Percentiles rank a stretch among this genome's conserved stretches.
phyloP scores from a whole-genome alignment of 2,888 invertebrate genomes.

The Drosophila robusta region DNA sequence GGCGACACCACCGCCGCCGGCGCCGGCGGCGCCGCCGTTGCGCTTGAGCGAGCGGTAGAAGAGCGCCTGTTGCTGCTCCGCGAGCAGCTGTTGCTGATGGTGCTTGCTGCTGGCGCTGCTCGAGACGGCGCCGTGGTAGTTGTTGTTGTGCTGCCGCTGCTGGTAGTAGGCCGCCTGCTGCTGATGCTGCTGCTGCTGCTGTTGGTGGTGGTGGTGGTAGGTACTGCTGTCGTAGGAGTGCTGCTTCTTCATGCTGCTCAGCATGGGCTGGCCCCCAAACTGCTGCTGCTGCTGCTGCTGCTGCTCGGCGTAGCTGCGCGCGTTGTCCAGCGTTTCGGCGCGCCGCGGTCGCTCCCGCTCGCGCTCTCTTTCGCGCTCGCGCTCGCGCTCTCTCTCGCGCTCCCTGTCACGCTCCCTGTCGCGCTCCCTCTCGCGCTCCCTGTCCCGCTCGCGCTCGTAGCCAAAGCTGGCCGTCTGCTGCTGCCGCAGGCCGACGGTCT shows the following conservation, averaged over 20 bases:
- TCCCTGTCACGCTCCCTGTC: slow-evolving; percentile 37
- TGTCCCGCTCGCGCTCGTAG: slow-evolving; percentile 78
- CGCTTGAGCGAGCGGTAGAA: slow-evolving; percentile 86
- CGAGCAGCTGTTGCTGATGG: slow-evolving; percentile 58
- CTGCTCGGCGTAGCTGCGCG: slow-evolving; percentile 80
- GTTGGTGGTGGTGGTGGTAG: slow-evolving; percentile 73
- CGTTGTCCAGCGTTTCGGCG: slow-evolving; percentile 82
- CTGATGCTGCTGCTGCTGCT: slow-evolving; percentile 54
- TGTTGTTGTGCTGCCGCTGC: slow-evolving; percentile 74
- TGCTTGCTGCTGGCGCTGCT: slow-evolving; percentile 51
- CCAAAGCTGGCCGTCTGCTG: slow-evolving; percentile 77
- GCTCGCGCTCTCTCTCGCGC: slow-evolving; percentile 41
- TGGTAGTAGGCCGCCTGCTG: slow-evolving; percentile 62
- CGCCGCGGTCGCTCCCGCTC: slow-evolving; percentile 80
- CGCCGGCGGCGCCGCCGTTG: slow-evolving; percentile 36
- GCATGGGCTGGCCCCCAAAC: slow-evolving; percentile 51
- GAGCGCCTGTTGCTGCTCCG: slow-evolving; percentile 74
- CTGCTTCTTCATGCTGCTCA: slow-evolving; percentile 77
- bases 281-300: slow-evolving; percentile 48
- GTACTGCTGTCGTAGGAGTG: slow-evolving; percentile 81
- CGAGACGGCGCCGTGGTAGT: slow-evolving; percentile 52
- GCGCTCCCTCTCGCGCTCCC: slow-evolving; percentile 39
- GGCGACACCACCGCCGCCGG: slow-evolving; percentile 65
- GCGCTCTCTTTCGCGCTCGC: slow-evolving; percentile 40
- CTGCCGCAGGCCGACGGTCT: slow-evolving; percentile 82